Percentiles rank a stretch among this genome's conserved stretches.
phyloP scores from a whole-genome alignment of 35 echinoderm and acorn worm genomes.

The Hemicentrotus pulcherrimus region DNA sequence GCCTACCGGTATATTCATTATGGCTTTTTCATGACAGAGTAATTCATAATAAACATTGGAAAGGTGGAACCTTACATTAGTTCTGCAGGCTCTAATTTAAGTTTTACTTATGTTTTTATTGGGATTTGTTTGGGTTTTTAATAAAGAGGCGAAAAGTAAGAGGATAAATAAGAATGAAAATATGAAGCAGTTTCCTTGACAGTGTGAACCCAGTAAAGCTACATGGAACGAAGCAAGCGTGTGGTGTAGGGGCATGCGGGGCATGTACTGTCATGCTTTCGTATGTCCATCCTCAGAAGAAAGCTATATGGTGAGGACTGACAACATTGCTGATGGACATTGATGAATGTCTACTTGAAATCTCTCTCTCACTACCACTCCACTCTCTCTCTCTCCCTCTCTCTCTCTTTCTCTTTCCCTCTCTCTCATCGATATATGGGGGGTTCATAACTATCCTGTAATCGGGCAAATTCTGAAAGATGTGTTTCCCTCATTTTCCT shows the following conservation, averaged over 20 bases:
- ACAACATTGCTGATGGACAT: background rate
- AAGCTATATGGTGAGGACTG: slow-evolving; percentile 15
- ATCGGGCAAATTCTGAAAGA: no score
- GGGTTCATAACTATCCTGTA: no score
- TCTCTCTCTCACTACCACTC: background rate
- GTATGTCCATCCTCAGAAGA: background rate
- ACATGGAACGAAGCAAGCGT: slow-evolving; percentile 53
- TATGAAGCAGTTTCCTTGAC: background rate
- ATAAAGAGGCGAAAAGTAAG: background rate
- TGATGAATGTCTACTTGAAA: background rate
- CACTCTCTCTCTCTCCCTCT: no score
- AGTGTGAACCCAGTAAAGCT: background rate
- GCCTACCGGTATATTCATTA: background rate
- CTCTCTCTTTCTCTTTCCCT: no score
- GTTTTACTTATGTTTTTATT: background rate
- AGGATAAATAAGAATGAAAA: background rate
- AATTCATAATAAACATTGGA: background rate
- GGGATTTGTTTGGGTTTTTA: background rate
- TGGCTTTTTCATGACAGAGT: background rate
- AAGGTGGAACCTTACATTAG: background rate
- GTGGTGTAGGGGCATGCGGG: slow-evolving; percentile 60
- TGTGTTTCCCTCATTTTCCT: no score
- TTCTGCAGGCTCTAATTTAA: background rate
- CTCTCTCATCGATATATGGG: no score
- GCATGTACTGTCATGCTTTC: slow-evolving; percentile 72